These are phyloP conservation scores for Phenacoccus solenopsis DNA, from an alignment of 1,140 invertebrate genomes.

Conservation along the genomic window DNA sequence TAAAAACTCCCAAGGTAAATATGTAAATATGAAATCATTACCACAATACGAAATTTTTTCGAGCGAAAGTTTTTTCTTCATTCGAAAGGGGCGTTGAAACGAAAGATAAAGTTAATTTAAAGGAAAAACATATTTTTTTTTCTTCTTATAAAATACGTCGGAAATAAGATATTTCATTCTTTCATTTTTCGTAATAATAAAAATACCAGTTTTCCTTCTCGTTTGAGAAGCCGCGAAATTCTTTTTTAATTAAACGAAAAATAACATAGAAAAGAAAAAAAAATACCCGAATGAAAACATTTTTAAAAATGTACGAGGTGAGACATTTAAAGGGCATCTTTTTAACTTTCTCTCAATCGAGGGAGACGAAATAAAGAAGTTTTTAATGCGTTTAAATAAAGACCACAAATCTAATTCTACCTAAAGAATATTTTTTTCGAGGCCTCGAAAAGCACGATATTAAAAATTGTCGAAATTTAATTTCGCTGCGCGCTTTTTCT, in stretches of 20 bases:
- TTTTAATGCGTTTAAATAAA: slow-evolving; percentile 11
- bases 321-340: slow-evolving; percentile 16
- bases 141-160: neutral
- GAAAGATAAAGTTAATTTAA: slow-evolving; percentile 16
- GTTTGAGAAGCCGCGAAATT: slow-evolving; percentile 11
- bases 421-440: neutral
- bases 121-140: slow-evolving; percentile 13
- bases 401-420: slow-evolving; percentile 5
- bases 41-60: neutral
- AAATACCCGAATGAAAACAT: slow-evolving; percentile 4
- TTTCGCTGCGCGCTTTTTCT: neutral
- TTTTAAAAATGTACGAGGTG: neutral
- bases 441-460: neutral
- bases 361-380: neutral
- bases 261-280: neutral
- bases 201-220: slow-evolving; percentile 7
- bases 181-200: slow-evolving; percentile 15
- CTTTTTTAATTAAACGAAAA: slow-evolving; percentile 17
- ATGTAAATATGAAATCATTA: neutral
- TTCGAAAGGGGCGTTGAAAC: neutral
- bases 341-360: slow-evolving; percentile 13
- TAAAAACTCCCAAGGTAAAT: neutral
- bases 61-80: neutral
- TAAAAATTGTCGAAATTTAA: neutral
- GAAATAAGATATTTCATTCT: slow-evolving; percentile 17